Evolutionary conservation across 2,797 vertebrate genomes (phyloP).

Genomic region (Botia kubotai): DNA sequence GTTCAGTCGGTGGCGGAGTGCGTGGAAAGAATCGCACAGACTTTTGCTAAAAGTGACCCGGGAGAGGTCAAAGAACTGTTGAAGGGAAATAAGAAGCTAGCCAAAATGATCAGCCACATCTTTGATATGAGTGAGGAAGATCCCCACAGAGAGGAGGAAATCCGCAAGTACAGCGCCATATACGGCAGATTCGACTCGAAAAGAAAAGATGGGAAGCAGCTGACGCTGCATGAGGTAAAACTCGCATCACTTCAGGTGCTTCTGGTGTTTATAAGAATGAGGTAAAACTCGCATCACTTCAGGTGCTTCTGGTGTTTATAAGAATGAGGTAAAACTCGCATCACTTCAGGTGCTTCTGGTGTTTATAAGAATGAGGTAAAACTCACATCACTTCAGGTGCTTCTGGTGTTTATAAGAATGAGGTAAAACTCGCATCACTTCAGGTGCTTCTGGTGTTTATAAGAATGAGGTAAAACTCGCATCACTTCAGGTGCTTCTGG

Average conservation of each 20-base stretch:
- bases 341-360: too few species aligned
- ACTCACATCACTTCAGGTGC: too few species aligned
- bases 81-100: conserved; percentile 94
- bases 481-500: too few species aligned
- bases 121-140: conserved; percentile 94
- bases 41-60: conserved; percentile 85
- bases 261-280: conserved; percentile 5
- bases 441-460: too few species aligned
- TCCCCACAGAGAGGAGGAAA: conserved; percentile 92
- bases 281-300: too few species aligned
- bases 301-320: too few species aligned
- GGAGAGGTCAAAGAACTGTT: conserved; percentile 90
- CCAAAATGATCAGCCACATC: conserved; percentile 98
- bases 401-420: too few species aligned
- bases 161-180: conserved; percentile 98
- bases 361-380: too few species aligned
- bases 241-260: background rate
- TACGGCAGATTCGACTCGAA: conserved; percentile 98
- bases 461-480: too few species aligned
- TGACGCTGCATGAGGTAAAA: conserved; percentile 93
- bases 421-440: too few species aligned
- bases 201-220: conserved; percentile 95
- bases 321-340: too few species aligned
- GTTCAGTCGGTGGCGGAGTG: conserved; percentile 93
- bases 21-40: conserved; percentile 90